Evolutionary conservation across 2,888 invertebrate genomes (phyloP).

Genomic region (Oligia latruncula): DNA sequence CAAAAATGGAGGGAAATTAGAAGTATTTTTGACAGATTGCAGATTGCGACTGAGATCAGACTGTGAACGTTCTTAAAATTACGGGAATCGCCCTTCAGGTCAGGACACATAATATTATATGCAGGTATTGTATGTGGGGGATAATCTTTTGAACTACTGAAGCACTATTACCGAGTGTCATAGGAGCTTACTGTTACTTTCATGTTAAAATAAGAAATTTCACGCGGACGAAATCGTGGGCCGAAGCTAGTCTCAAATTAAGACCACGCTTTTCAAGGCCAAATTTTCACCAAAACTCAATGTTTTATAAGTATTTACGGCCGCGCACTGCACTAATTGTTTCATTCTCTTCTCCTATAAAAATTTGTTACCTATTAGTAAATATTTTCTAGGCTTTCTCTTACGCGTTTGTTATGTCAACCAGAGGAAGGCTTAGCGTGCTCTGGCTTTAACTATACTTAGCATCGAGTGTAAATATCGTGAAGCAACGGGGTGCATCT

Average conservation of each 20-base stretch:
- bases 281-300: background rate
- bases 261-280: background rate
- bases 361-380: background rate
- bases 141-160: background rate
- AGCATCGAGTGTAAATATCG: conserved; percentile 36
- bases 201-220: background rate
- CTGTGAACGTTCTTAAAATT: too few relatives aligned
- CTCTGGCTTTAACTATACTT: conserved; percentile 20
- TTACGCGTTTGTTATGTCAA: background rate
- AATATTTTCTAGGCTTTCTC: background rate
- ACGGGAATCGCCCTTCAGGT: too few relatives aligned
- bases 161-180: too few relatives aligned
- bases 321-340: background rate
- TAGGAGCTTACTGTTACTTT: too few relatives aligned
- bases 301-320: background rate
- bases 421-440: conserved; percentile 5
- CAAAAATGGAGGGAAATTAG: too few relatives aligned
- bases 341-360: background rate
- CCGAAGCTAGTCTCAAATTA: background rate
- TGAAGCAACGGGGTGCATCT: conserved; percentile 47
- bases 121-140: background rate
- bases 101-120: background rate
- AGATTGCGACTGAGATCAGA: too few relatives aligned
- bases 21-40: too few relatives aligned
- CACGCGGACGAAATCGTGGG: too few relatives aligned